Conservation (phyloP, 2,888 invertebrate species). For the Tuta absoluta region DNA sequence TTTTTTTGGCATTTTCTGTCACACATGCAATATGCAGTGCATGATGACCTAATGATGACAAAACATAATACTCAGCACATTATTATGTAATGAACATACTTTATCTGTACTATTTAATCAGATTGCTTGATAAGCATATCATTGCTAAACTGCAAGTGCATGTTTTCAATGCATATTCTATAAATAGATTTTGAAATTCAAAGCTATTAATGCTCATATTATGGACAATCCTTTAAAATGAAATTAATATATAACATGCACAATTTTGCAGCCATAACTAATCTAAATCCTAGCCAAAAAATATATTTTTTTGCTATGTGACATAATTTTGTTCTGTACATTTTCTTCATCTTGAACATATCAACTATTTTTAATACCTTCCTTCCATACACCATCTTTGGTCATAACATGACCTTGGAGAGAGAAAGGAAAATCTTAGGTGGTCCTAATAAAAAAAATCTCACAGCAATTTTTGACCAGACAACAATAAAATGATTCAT, state of each 20-base stretch:
- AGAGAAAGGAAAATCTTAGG: constrained; percentile 3
- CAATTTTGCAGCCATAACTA: no score
- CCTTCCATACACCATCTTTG: no score
- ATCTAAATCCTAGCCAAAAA: no score
- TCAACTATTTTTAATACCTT: no score
- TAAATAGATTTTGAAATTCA: background rate
- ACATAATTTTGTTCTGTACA: no score
- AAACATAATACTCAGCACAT: background rate
- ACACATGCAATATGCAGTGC: background rate
- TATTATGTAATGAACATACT: constrained; percentile 9
- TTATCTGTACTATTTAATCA: constrained; percentile 3
- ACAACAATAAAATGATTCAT: constrained; percentile 5
- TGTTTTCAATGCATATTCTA: constrained; percentile 1
- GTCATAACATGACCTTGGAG: no score
- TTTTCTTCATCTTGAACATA: no score
- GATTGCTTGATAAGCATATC: constrained; percentile 12
- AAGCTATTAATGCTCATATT: background rate
- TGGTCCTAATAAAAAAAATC: background rate
- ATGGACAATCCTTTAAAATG: no score
- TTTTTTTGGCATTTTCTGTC: background rate
- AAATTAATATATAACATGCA: no score
- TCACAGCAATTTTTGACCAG: background rate
- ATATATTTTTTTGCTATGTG: no score
- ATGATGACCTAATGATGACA: background rate
- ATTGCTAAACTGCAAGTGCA: constrained; percentile 13